Evolutionary conservation across 2,113 vertebrate genomes (phyloP).

Genomic region (Psammodynastes pulverulentus): DNA sequence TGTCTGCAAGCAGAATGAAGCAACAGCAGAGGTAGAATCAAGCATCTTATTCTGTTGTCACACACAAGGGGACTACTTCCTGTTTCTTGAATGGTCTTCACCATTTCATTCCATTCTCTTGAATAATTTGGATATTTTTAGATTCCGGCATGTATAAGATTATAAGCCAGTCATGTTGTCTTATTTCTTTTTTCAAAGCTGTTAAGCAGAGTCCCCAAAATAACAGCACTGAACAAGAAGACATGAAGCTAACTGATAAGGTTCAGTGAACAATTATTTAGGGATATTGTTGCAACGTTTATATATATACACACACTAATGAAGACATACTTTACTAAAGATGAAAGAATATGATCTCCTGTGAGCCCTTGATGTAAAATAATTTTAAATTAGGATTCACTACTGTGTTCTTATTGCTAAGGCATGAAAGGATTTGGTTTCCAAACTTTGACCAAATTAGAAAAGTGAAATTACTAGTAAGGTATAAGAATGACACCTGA

Average conservation of each 20-base stretch:
- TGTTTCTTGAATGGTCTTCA: background rate
- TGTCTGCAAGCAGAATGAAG: conserved; percentile 87
- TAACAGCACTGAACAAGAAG: background rate
- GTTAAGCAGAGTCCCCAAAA: background rate
- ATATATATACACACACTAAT: background rate
- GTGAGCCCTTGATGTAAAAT: background rate
- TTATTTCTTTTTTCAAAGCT: background rate
- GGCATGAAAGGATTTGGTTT: background rate
- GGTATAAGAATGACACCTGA: background rate
- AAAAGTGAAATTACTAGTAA: background rate
- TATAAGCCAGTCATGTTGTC: background rate
- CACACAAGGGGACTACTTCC: background rate
- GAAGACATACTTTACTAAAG: background rate
- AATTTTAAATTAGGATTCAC: background rate
- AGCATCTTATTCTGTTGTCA: background rate
- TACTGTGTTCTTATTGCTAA: background rate
- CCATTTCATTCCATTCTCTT: background rate
- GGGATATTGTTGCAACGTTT: background rate
- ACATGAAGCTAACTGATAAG: background rate
- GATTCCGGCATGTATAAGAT: background rate
- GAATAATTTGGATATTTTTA: conserved; percentile 2
- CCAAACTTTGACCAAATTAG: background rate
- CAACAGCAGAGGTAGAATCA: conserved; percentile 81
- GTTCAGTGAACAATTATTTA: background rate
- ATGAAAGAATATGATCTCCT: background rate